Evolutionary conservation across 2,888 invertebrate species (phyloP).

Genomic region (Catocala fraxini): DNA sequence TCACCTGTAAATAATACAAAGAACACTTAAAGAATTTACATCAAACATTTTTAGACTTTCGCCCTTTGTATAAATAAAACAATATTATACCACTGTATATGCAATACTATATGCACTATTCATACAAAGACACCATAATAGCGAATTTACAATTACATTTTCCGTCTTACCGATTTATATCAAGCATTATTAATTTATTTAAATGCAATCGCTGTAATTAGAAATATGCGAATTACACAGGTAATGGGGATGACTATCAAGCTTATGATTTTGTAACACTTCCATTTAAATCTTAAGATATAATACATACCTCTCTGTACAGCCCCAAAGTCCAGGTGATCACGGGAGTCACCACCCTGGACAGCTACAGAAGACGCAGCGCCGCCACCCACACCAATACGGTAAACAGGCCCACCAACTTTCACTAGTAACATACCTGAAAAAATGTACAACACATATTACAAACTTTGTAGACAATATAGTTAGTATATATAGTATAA

Average conservation of each 20-base stretch:
- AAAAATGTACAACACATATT: slow-evolving; percentile 3
- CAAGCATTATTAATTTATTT: background rate
- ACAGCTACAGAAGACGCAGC: slow-evolving; percentile 98
- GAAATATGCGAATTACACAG: no score
- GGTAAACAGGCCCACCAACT: slow-evolving; percentile 98
- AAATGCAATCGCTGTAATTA: no score
- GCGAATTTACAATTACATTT: no score
- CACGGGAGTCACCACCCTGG: slow-evolving; percentile 92
- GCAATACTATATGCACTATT: no score
- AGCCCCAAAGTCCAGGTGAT: slow-evolving; percentile 96
- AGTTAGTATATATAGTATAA: no score
- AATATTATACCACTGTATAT: no score
- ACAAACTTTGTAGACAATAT: no score
- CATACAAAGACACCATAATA: no score
- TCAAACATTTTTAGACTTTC: no score
- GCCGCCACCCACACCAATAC: slow-evolving; percentile 99
- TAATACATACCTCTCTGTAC: slow-evolving; percentile 93
- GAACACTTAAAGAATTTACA: background rate
- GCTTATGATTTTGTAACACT: no score
- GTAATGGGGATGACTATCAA: no score
- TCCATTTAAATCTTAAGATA: background rate
- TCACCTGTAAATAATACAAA: slow-evolving; percentile 87
- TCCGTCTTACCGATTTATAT: background rate
- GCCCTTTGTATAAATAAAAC: no score
- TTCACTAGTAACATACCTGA: slow-evolving; percentile 96